Evolutionary conservation across 2,888 invertebrate species (phyloP), one percentile per base, ranked within the genome.

Genomic region (Parapristionchus giblindavisi): DNA sequence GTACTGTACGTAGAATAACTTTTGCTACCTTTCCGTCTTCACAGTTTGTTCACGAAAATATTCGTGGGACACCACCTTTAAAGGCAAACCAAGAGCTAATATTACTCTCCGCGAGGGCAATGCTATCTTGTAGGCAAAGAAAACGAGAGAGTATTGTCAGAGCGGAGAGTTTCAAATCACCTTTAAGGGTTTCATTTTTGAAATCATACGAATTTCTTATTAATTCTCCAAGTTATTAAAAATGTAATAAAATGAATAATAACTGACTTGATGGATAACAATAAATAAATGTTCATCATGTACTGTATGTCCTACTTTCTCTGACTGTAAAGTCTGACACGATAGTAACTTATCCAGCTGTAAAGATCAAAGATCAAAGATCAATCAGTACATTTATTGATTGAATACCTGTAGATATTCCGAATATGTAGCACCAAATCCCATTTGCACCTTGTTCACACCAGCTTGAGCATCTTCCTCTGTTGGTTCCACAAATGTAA

Each of bases 231-330:
- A n/a, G n/a, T n/a, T n/a, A n/a, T n/a, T n/a, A n/a, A 48, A 14
- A 21, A 48, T 11, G 48, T 48, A 48, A 14, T 11, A 14, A 21
- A 48, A 48, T 48, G n/a, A 54, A 6, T 29, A 60, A 32, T 60
- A 2, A 52, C 3, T 52, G 24, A 66, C 60, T 52, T 98, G 98
- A 90, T 98, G 98, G 17, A 95, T 97, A 72, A 98, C 91, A 78
- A 98, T 97, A 89, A 99, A 99, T 8, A 98, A 91, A 90, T 98
- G 97, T 87, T 98, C 98, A 89, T 98, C 98, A 83, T 96, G 96
- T 0, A 96, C 95, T 0, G 92, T 91, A 2, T 82, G 74, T 1
- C 84, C 85, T 27, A 79, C 79, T 75, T 92, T 92, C 91, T 74
- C 93, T 70, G 94, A 94, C 65, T 94, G 91, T 91, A 95, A 91